Evolutionary conservation across 1,140 invertebrate genomes (phyloP).

Genomic region (Trachymyrmex cornetzi): DNA sequence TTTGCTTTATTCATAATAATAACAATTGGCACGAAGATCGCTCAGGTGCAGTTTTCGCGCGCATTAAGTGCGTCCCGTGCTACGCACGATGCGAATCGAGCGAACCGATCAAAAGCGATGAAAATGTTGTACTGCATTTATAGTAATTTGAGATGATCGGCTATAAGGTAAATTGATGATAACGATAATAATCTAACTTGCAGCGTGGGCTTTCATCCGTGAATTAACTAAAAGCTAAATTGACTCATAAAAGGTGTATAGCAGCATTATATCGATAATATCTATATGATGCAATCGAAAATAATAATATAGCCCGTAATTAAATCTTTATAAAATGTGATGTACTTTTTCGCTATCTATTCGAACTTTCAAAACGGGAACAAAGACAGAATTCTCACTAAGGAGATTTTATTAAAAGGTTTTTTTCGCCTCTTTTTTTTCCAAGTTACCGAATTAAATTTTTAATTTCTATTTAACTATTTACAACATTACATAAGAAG

Average conservation of each 20-base stretch:
- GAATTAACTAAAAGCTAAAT: conserved; percentile 41
- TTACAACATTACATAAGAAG: not conserved
- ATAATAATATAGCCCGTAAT: conserved; percentile 29
- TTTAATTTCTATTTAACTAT: not conserved
- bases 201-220: conserved; percentile 16
- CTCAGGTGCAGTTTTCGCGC: not conserved
- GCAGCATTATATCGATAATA: conserved; percentile 12
- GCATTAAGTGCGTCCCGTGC: not conserved
- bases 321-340: conserved; percentile 29
- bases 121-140: conserved; percentile 5
- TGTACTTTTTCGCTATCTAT: not conserved
- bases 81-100: not conserved
- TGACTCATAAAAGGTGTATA: conserved; percentile 31
- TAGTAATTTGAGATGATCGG: conserved; percentile 10
- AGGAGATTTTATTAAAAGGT: conserved; percentile 10
- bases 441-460: conserved; percentile 4
- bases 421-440: conserved; percentile 2
- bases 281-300: conserved; percentile 24
- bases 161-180: conserved; percentile 48
- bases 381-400: not conserved
- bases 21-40: not conserved
- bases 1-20: conserved; percentile 9
- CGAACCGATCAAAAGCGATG: not conserved
- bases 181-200: conserved; percentile 27
- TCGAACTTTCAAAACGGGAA: not conserved